Evolutionary conservation across 2,797 vertebrate genomes (phyloP), one percentile per base, ranked within the genome.

Genomic region (Gobio occitaniae): DNA sequence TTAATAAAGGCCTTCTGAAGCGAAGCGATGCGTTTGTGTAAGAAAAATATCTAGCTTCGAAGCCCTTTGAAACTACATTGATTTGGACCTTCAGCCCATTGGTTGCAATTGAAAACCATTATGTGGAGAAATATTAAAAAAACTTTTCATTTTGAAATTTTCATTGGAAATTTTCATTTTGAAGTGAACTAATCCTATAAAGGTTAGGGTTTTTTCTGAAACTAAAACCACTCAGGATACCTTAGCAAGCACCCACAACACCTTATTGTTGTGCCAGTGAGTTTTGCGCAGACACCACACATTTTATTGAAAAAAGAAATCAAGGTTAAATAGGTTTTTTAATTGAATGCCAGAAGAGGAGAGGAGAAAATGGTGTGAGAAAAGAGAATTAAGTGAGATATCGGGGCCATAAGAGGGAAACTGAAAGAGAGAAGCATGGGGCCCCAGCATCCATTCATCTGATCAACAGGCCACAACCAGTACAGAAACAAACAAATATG

Each of bases 401-500:
- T 65, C 59, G 65, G 68, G 78, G 78, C 65, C 71, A 82, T 11
- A 13, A 19, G 83, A 54, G n/a, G 47, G 78, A 71, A 80, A 59
- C 47, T 29, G n/a, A 77, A 75, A 19, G 29, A 83, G 61, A 66
- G 38, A 63, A 70, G 61, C 44, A 84, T 44, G 15, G 72, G 85
- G 74, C 44, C 48, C 72, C 83, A 71, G 10, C 78, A 75, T 75
- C 50, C 32, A 66, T 71, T 78, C 52, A 75, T 82, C 76, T 80
- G 65, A 86, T 83, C 66, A 82, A 50, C 54, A 76, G n/a, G 13
- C 63, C 76, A 47, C 36, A 74, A 61, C 69, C 21, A 88, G 52
- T 66, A 59, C 44, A 82, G 61, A 86, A 74, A 70, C 61, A 84
- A 63, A 85, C 78, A 80, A 47, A 70, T 70, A 77, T 61, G 6